A percentile compares a stretch with the other conserved stretches of the same genome.
Evolutionary conservation across 2,797 vertebrate genomes (phyloP).

Genomic region (Pipistrellus pipistrellus): DNA sequence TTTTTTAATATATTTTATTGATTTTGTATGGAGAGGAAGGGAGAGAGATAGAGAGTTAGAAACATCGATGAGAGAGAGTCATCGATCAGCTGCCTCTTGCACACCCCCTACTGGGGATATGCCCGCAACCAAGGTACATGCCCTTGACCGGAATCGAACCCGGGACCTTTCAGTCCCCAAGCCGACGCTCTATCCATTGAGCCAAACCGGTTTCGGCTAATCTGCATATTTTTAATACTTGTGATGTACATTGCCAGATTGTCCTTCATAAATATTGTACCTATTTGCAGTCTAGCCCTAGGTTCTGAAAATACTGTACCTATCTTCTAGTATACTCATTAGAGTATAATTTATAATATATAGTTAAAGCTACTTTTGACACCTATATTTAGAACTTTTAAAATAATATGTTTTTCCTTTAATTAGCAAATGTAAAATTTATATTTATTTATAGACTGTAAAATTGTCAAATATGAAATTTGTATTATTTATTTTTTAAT

Average conservation of each 20-base stretch:
- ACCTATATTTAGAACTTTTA: background rate
- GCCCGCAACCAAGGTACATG: too few relatives aligned
- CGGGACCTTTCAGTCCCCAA: too few relatives aligned
- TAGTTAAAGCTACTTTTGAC: background rate
- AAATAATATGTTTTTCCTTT: slow-evolving; percentile 16
- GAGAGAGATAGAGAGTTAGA: too few relatives aligned
- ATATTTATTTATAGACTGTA: background rate
- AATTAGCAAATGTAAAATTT: slow-evolving; percentile 30
- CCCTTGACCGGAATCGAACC: too few relatives aligned
- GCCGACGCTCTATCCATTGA: too few relatives aligned
- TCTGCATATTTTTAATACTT: background rate
- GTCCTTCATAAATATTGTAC: background rate
- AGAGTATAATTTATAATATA: slow-evolving; percentile 32
- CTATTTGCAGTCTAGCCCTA: background rate
- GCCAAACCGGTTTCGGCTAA: too few relatives aligned
- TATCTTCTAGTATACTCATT: background rate
- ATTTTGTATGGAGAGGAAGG: too few relatives aligned
- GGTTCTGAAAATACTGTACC: background rate
- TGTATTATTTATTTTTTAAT: slow-evolving; percentile 13
- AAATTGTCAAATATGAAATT: slow-evolving; percentile 11
- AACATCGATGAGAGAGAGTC: too few relatives aligned
- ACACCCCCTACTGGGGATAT: too few relatives aligned
- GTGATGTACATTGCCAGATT: background rate
- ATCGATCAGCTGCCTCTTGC: too few relatives aligned
- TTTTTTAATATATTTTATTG: too few relatives aligned